A percentile compares a stretch with the other conserved stretches of the same genome.
Conservation (phyloP, 1,140 invertebrate genomes). For the Mamestra configurata region DNA sequence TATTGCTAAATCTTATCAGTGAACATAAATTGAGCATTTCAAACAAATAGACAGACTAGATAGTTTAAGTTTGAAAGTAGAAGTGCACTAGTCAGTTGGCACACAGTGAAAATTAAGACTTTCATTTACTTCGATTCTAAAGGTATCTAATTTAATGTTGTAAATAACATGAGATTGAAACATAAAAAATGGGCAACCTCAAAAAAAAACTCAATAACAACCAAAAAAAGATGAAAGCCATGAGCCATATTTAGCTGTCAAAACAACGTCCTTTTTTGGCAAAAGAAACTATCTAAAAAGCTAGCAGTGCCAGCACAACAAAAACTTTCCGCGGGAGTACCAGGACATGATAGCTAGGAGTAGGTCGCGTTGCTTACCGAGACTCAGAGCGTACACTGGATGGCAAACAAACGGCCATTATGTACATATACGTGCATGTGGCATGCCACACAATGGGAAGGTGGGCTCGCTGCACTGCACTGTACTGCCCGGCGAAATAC, state of each 20-base stretch:
- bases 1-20: constrained; percentile 6
- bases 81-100: no score
- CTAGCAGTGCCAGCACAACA: constrained; percentile 24
- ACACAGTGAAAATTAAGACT: no score
- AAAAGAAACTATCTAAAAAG: constrained; percentile 10
- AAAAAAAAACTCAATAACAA: neutral
- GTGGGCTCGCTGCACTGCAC: constrained; percentile 32
- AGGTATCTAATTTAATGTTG: no score
- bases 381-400: constrained; percentile 19
- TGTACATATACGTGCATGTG: constrained; percentile 51
- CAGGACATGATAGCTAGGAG: constrained; percentile 42
- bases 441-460: constrained; percentile 47
- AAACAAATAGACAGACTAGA: neutral
- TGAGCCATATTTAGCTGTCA: neutral
- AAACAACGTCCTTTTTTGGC: neutral
- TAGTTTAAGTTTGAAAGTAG: no score
- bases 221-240: neutral
- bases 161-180: no score
- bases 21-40: constrained; percentile 4
- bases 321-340: constrained; percentile 12
- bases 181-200: neutral
- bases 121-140: no score
- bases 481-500: constrained; percentile 35
- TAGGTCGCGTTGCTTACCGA: constrained; percentile 23
- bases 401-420: constrained; percentile 33